Base-by-base conservation (phyloP, 2,797 vertebrate species). In the Galaxias olidus region DNA sequence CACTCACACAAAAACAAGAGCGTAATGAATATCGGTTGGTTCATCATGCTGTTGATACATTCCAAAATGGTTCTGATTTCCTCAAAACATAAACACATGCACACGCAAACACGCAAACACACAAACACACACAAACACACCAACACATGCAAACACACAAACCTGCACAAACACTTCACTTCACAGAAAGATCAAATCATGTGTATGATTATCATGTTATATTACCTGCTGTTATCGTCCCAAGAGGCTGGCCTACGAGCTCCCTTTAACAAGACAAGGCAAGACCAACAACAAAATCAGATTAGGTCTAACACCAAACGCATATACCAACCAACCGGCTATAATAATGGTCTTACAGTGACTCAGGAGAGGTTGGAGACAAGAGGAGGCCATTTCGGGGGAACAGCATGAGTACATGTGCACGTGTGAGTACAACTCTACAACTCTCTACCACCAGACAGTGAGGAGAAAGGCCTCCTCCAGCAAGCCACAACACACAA, bases 141-240 rank as follows among this genome's bases (percentile, higher is more conserved):
- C n/a, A 19, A 30, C 40, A 44, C 75, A 18, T 50, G 42, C 71
- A 10, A 66, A 13, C 12, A 51, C 18, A 61, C 5, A 30, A 41
- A 46, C 30, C 72, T 40, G 10, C 14, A 65, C 30, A 67, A 58
- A 53, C 47, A 75, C 48, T 41, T 30, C 30, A 30, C 2, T n/a
- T n/a, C 30, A 53, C 3, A 46, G 13, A 57, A 8, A 4, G 2
- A 4, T 14, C 4, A 49, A 8, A 14, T 19, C 12, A 47, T 8
- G 13, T 10, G 9, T 14, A 10, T 9, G 4, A 30, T 17, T 9
- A 6, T 6, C 44, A 48, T 51, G 17, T n/a, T 47, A 0, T 0
- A 50, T 44, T 88, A 89, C 88, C 89, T 90, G 65, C 79, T 74
- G 47, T n/a, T 42, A 79, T 74, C 79, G 15, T 85, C 83, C 87